Conservation (phyloP, 2,797 vertebrate genomes). For the Bradypodion pumilum region DNA sequence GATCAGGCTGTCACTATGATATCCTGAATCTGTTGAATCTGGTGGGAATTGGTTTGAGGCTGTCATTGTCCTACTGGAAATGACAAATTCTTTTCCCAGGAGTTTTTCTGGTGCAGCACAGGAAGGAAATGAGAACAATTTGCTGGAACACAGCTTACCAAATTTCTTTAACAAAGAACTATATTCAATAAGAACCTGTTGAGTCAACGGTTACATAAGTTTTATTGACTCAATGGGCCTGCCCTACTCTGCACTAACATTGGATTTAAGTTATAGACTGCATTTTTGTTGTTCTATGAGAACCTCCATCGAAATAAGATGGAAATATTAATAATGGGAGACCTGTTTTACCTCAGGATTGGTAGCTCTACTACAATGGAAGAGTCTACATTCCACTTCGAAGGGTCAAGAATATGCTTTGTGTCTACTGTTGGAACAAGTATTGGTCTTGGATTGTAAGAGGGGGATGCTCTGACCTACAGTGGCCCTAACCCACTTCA, state of each 20-base stretch:
- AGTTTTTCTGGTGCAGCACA: conserved; percentile 41
- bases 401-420: background rate
- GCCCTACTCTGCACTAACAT: too few species aligned
- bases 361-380: background rate
- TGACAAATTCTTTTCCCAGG: conserved; percentile 66
- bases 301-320: background rate
- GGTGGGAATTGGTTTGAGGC: conserved; percentile 66
- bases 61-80: conserved; percentile 76
- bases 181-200: too few species aligned
- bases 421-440: background rate
- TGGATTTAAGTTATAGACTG: too few species aligned
- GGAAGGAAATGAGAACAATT: conserved; percentile 72
- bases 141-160: conserved; percentile 65
- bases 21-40: conserved; percentile 62
- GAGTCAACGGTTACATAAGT: too few species aligned
- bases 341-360: background rate
- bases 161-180: conserved; percentile 46
- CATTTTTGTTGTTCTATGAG: too few species aligned
- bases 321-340: background rate
- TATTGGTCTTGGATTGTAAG: background rate
- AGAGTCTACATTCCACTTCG: background rate
- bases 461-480: background rate
- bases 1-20: conserved; percentile 53
- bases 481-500: background rate
- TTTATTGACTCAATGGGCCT: too few species aligned